These are phyloP conservation scores for Philopedon plagiatum DNA, from an alignment of 2,888 invertebrate species.

Conservation along the genomic window DNA sequence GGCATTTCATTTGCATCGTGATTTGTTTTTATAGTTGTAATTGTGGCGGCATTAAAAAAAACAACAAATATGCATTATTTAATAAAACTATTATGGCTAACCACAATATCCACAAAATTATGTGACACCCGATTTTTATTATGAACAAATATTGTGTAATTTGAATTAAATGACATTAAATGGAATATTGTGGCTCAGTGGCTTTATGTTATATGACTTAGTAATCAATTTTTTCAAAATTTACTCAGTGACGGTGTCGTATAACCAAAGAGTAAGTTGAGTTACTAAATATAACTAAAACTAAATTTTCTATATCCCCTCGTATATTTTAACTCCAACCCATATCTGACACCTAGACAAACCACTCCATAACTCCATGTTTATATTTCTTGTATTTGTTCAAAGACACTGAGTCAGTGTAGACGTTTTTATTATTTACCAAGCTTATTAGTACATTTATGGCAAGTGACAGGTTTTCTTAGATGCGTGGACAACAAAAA, in stretches of 20 bases:
- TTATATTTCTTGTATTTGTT: conserved; percentile 13
- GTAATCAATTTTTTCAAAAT: no score
- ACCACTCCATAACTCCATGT: conserved; percentile 18
- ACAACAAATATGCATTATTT: not conserved
- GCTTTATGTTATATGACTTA: no score
- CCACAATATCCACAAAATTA: not conserved
- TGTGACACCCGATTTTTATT: no score
- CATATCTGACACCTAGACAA: conserved; percentile 8
- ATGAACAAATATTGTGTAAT: no score
- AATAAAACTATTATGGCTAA: not conserved
- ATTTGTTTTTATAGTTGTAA: not conserved
- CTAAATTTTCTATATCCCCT: not conserved
- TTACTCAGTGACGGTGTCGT: no score
- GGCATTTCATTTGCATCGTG: not conserved
- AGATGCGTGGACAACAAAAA: not conserved
- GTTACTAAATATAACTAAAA: no score
- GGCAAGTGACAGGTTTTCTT: conserved; percentile 1
- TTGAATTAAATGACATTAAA: no score
- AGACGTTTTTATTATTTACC: conserved; percentile 31
- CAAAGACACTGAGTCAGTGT: conserved; percentile 26
- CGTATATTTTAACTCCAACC: not conserved
- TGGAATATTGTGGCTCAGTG: no score
- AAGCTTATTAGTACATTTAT: conserved; percentile 26
- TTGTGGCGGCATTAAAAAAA: not conserved
- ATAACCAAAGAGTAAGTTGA: no score